Evolutionary conservation across 2,113 vertebrate species (phyloP).

Genomic region (Apteryx mantelli): DNA sequence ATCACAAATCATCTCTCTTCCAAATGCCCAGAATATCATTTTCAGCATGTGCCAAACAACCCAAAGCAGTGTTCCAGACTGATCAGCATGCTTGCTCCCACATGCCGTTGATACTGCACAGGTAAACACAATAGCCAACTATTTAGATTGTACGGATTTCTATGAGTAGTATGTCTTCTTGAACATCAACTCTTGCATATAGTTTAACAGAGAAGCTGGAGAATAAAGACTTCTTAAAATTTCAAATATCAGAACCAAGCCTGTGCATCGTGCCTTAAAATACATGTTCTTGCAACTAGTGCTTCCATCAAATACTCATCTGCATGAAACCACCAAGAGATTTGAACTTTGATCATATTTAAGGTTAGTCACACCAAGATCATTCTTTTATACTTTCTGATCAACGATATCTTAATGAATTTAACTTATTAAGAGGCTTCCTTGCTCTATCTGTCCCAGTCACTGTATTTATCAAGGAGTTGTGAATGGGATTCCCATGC

Average conservation of each 20-base stretch:
- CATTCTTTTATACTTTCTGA: not conserved
- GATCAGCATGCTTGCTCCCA: not conserved
- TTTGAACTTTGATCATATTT: not conserved
- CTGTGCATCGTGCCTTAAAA: not conserved
- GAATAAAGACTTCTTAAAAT: not conserved
- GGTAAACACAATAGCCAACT: not conserved
- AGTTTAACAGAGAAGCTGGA: not conserved
- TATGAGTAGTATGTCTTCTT: not conserved
- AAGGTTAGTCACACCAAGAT: not conserved
- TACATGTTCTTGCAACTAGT: not conserved
- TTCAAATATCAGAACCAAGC: not conserved
- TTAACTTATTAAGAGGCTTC: not conserved
- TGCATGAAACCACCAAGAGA: not conserved
- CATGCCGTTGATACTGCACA: not conserved
- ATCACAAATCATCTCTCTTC: not conserved
- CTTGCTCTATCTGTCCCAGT: not conserved
- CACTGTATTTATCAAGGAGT: not conserved
- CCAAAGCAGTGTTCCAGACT: not conserved
- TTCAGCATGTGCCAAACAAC: not conserved
- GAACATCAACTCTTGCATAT: not conserved
- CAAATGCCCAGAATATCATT: not conserved
- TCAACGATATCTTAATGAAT: not conserved
- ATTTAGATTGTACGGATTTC: not conserved
- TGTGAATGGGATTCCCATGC: not conserved
- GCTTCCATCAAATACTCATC: not conserved